Percentiles rank a stretch among this genome's conserved stretches.
Conservation (phyloP, 2,888 invertebrate species). For the Pterostichus madidus region DNA sequence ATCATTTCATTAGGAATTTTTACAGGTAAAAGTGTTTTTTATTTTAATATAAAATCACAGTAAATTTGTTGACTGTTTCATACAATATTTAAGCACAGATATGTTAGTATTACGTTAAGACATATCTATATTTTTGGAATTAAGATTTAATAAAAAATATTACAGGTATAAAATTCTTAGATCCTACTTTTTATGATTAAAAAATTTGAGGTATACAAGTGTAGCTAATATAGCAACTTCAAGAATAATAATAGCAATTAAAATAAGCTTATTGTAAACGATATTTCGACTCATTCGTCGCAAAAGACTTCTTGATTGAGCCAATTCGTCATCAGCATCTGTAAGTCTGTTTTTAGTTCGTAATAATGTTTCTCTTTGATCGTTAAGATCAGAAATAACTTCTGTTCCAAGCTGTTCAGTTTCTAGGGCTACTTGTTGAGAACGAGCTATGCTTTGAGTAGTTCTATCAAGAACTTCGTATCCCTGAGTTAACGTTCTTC, state of each 20-base stretch:
- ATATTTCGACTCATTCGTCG: constrained; percentile 84
- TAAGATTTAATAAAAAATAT: constrained; percentile 24
- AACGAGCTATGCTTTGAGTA: constrained; percentile 83
- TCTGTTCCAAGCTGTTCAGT: constrained; percentile 89
- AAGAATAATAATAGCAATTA: constrained; percentile 86
- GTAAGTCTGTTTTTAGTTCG: constrained; percentile 83
- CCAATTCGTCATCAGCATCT: constrained; percentile 85
- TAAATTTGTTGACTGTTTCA: constrained; percentile 40
- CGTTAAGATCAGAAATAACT: constrained; percentile 87
- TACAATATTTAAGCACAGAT: constrained; percentile 34
- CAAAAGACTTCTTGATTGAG: constrained; percentile 82
- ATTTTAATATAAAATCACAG: constrained; percentile 52
- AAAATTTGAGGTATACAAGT: constrained; percentile 83
- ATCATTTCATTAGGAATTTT: background rate
- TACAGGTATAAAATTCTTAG: constrained; percentile 8
- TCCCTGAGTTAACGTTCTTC: constrained; percentile 80
- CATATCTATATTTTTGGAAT: background rate
- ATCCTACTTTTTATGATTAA: constrained; percentile 72
- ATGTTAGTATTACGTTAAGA: constrained; percentile 38
- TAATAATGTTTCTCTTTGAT: constrained; percentile 86
- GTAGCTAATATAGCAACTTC: constrained; percentile 84
- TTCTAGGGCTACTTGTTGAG: constrained; percentile 87
- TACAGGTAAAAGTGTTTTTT: constrained; percentile 6
- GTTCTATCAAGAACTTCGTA: constrained; percentile 81
- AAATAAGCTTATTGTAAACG: constrained; percentile 86